Evolutionary conservation across 2,888 invertebrate genomes (phyloP), one percentile per base, ranked within the genome.

Genomic region (Dicyrtoma fusca): DNA sequence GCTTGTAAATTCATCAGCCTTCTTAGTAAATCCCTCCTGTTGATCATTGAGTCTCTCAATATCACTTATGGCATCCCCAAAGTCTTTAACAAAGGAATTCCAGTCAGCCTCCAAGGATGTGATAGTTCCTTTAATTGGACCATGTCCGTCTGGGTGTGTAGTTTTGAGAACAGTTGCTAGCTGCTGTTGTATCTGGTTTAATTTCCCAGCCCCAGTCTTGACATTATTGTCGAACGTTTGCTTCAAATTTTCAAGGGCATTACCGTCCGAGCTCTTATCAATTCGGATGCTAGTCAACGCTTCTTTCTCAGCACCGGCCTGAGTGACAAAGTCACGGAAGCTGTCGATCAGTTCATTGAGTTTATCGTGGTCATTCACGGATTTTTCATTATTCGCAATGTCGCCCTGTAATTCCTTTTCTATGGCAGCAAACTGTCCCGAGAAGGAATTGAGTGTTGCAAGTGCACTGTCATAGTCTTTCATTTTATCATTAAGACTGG

Each of bases 401-500:
- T 90, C 87, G 59, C 88, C 88, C 70, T 88, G 87, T 0, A 92
- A 88, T 81, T 90, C 88, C 74, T 88, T 87, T 0, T 89, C 87
- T 73, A 93, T 85, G 53, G 87, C 86, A 63, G 88, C 88, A 81
- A 94, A 94, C 76, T 89, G 88, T 17, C 89, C 87, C 63, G 92
- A 87, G n/a, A 90, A 90, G 73, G 89, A 89, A 14, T 88, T 87
- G 13, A 95, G 86, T 82, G 91, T 91, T 42, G 88, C 88, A 79
- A 89, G 90, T 0, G 91, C 90, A 80, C 93, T 92, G 73, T 90
- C 89, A 82, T 95, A 87, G 10, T 89, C 87, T 45, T 90, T 89
- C 1, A 93, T 89, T 83, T 94, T 92, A 17, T 92, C 92, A 78
- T 91, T 89, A 5, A 97, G 84, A 81, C 94, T 93, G 77, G 91